A percentile compares a stretch with the other conserved stretches of the same genome.
Evolutionary conservation across 2,797 vertebrate species (phyloP).

Genomic region (Aplochiton taeniatus): DNA sequence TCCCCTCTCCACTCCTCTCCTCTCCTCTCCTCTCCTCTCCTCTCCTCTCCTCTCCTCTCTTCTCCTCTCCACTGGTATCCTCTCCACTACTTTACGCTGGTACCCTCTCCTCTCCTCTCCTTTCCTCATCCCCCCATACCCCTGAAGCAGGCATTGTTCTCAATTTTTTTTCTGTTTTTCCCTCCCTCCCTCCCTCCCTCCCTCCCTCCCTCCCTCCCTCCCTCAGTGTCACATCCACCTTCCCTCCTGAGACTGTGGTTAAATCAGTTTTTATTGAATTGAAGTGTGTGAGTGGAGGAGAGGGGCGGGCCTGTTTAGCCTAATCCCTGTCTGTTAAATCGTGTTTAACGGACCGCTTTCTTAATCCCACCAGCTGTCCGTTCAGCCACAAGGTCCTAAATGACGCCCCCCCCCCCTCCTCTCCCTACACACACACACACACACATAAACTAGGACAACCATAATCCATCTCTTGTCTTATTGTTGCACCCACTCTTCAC

Average conservation of each 20-base stretch:
- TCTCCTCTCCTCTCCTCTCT: too few species aligned
- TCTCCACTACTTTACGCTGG: too few species aligned
- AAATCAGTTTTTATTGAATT: conserved; percentile 64
- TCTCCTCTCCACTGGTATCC: neutral
- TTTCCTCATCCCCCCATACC: conserved; percentile 16
- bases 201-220: conserved; percentile 15
- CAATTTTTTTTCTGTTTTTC: conserved; percentile 5
- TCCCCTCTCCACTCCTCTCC: neutral
- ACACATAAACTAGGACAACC: too few species aligned
- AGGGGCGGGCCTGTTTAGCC: conserved; percentile 56
- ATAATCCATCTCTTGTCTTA: too few species aligned
- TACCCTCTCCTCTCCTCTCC: neutral
- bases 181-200: conserved; percentile 20
- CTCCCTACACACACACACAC: neutral
- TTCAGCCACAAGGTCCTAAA: conserved; percentile 61
- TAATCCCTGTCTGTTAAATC: conserved; percentile 63
- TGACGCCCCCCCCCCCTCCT: conserved; percentile 36
- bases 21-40: neutral
- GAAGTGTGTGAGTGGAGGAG: conserved; percentile 49
- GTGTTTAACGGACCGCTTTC: conserved; percentile 51
- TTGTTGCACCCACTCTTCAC: too few species aligned
- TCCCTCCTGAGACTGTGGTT: conserved; percentile 21
- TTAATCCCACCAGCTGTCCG: conserved; percentile 71
- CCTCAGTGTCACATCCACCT: neutral
- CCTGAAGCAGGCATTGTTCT: conserved; percentile 33